These are phyloP conservation scores for Prionailurus bengalensis DNA, from an alignment of 2,113 vertebrate genomes.

Conservation along the genomic window DNA sequence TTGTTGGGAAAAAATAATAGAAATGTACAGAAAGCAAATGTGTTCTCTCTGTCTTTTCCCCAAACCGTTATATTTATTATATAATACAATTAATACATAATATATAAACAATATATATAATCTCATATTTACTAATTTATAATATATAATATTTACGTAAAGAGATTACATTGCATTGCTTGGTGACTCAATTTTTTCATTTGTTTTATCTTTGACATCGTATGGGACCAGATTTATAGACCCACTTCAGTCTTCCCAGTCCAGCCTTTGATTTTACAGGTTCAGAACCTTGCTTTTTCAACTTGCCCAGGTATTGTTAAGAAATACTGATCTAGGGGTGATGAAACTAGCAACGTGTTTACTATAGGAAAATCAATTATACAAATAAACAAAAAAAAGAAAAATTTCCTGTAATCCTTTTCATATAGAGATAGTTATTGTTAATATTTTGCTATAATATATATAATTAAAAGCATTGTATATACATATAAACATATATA, in stretches of 20 bases:
- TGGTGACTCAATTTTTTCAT: background rate
- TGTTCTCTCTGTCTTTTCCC: background rate
- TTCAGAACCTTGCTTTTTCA: background rate
- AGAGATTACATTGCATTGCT: background rate
- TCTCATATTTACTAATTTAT: background rate
- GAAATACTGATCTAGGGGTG: background rate
- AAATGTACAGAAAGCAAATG: background rate
- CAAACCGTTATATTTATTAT: background rate
- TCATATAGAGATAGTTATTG: background rate
- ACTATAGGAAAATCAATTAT: constrained; percentile 3
- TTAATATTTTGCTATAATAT: background rate
- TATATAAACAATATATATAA: background rate
- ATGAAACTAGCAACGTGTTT: background rate
- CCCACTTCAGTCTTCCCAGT: background rate
- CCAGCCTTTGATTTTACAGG: background rate
- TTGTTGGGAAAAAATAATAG: background rate
- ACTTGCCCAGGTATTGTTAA: background rate
- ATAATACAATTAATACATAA: background rate
- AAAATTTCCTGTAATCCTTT: background rate
- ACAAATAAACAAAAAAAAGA: background rate
- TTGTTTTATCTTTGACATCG: background rate
- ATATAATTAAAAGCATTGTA: background rate
- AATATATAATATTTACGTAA: background rate
- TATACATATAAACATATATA: background rate
- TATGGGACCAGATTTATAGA: background rate